Conservation (phyloP, 2,888 invertebrate species). For the Cordilura impudica region DNA sequence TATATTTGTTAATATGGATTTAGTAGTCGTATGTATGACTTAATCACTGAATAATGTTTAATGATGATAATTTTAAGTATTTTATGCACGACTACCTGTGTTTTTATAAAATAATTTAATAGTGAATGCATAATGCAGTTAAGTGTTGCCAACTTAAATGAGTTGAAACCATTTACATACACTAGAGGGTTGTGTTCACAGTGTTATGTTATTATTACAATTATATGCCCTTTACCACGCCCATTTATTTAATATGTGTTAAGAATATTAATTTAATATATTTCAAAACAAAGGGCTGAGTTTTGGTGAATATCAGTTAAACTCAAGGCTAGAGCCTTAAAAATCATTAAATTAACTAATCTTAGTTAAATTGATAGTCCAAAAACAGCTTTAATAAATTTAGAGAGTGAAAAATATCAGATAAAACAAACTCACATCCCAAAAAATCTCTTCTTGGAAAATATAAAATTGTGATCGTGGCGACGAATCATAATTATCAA, state of each 20-base stretch:
- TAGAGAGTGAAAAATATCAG: no score
- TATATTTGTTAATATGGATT: not conserved
- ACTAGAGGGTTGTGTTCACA: not conserved
- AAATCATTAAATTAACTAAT: no score
- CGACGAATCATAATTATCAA: no score
- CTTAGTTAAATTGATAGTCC: no score
- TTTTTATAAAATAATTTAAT: conserved; percentile 9
- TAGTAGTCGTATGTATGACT: conserved; percentile 44
- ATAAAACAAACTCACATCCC: no score
- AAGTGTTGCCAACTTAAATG: conserved; percentile 31
- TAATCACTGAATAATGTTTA: conserved; percentile 57
- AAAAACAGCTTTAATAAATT: no score
- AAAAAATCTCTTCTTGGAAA: no score
- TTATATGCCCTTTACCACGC: not conserved
- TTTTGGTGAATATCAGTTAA: no score
- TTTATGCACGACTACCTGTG: conserved; percentile 47
- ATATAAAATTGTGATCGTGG: no score
- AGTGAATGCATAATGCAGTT: conserved; percentile 29
- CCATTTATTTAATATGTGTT: not conserved
- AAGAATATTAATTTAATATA: no score
- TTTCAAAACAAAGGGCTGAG: no score
- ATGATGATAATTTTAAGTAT: conserved; percentile 47
- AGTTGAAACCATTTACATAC: conserved; percentile 8
- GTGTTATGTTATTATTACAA: not conserved
- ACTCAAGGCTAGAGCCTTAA: no score